A percentile compares a stretch with the other conserved stretches of the same genome.
Evolutionary conservation across 2,888 invertebrate genomes (phyloP).

Genomic region (Nymphalis urticae): DNA sequence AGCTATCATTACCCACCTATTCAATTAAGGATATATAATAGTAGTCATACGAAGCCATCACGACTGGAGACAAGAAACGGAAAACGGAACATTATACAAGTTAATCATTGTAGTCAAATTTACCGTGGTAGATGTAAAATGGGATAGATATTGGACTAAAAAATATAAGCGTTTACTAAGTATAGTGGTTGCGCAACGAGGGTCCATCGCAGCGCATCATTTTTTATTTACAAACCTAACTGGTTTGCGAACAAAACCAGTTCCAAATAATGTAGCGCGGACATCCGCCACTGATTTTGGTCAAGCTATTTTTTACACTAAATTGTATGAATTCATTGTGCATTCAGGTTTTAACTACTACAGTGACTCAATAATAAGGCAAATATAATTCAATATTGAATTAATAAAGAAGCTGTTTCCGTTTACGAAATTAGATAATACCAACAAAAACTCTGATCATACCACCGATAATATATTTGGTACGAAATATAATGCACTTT

Average conservation of each 20-base stretch:
- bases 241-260: constrained; percentile 62
- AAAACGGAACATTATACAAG: background rate
- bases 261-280: constrained; percentile 42
- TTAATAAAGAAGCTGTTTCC: background rate
- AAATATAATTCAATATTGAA: background rate
- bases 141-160: background rate
- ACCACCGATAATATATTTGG: no score
- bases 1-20: no score
- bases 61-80: no score
- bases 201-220: constrained; percentile 41
- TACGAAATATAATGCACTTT: no score
- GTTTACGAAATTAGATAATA: no score
- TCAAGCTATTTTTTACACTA: constrained; percentile 27
- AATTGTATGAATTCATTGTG: constrained; percentile 4
- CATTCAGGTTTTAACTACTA: background rate
- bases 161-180: constrained; percentile 18
- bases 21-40: no score
- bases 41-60: no score
- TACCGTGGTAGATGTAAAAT: background rate
- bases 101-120: background rate
- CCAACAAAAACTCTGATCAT: no score
- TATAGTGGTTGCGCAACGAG: constrained; percentile 35
- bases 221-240: constrained; percentile 69
- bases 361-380: background rate
- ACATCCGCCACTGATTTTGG: constrained; percentile 42